Percentiles rank a stretch among this genome's conserved stretches.
Conservation (phyloP, 2,888 invertebrate species). For the Uropetala carovei region DNA sequence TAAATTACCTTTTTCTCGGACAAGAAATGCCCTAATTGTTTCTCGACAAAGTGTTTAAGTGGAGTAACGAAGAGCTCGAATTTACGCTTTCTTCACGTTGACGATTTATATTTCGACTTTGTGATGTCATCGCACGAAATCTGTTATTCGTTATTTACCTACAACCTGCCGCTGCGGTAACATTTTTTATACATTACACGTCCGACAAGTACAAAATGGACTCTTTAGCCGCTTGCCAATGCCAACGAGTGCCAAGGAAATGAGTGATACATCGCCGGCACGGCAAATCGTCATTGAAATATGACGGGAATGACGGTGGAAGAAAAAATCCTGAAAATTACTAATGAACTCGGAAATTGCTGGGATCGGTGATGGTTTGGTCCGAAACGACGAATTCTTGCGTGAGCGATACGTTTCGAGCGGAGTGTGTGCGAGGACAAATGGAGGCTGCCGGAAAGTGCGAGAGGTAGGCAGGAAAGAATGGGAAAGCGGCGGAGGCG, state of each 20-base stretch:
- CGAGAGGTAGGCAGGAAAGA: neutral
- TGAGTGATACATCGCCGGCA: constrained; percentile 29
- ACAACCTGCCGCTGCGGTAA: no score
- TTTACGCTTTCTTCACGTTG: no score
- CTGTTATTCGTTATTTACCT: no score
- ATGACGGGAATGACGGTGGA: neutral
- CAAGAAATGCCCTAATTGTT: no score
- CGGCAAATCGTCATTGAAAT: neutral
- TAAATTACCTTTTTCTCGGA: no score
- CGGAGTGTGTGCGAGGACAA: neutral
- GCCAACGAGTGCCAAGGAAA: constrained; percentile 26
- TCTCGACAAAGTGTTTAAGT: no score
- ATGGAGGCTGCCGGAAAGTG: neutral
- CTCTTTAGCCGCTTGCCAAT: neutral
- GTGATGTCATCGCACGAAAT: no score
- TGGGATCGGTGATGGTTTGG: neutral
- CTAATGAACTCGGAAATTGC: neutral
- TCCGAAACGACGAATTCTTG: neutral
- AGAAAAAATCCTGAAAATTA: neutral
- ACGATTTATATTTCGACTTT: no score
- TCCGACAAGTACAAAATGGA: no score
- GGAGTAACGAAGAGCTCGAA: no score
- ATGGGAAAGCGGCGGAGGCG: no score
- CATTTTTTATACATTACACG: no score
- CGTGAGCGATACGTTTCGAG: neutral